Evolutionary conservation across 2,113 vertebrate species (phyloP).

Genomic region (Corythoichthys haematopterus): DNA sequence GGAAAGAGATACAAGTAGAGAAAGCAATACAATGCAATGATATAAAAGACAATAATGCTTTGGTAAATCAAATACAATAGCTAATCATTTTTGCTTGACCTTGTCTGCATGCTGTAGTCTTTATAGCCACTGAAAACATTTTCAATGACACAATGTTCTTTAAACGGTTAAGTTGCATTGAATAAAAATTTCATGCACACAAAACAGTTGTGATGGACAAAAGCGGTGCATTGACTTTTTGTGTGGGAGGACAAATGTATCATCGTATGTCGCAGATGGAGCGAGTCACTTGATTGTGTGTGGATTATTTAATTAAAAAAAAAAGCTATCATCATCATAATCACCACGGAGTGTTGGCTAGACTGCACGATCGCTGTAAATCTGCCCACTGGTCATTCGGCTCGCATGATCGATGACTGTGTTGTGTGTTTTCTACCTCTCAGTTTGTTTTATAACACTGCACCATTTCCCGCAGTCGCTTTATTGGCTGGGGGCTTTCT

Average conservation of each 20-base stretch:
- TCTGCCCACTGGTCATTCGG: background rate
- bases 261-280: too few relatives aligned
- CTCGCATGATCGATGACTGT: background rate
- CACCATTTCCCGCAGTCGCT: constrained; percentile 16
- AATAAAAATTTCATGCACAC: too few relatives aligned
- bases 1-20: too few relatives aligned
- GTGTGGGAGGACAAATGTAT: too few relatives aligned
- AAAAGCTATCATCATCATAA: background rate
- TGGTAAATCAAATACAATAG: background rate
- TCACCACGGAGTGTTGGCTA: background rate
- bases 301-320: background rate
- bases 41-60: background rate
- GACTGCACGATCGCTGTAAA: background rate
- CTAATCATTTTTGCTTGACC: too few relatives aligned
- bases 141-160: too few relatives aligned
- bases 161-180: too few relatives aligned
- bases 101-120: too few relatives aligned
- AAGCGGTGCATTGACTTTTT: too few relatives aligned
- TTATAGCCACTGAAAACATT: too few relatives aligned
- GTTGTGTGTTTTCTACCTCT: background rate
- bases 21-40: background rate
- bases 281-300: background rate
- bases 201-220: too few relatives aligned
- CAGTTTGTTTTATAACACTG: constrained; percentile 15
- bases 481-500: constrained; percentile 22